A percentile compares a stretch with the other conserved stretches of the same genome.
These are phyloP conservation scores for Pogonomyrmex californicus DNA, from an alignment of 1,140 invertebrate species.

Conservation along the genomic window DNA sequence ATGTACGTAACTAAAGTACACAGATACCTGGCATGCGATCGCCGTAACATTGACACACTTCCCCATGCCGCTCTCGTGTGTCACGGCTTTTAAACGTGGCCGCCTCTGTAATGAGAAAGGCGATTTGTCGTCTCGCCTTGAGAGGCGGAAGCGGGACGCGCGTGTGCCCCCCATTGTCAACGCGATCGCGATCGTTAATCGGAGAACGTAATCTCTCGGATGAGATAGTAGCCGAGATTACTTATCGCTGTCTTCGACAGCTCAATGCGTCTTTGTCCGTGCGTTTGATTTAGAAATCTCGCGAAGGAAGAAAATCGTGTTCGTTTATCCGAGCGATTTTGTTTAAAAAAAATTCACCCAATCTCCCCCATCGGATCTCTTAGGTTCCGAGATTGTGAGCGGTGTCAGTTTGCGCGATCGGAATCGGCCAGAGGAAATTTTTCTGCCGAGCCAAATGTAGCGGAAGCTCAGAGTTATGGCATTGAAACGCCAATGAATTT, in stretches of 20 bases:
- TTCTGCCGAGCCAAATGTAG: background rate
- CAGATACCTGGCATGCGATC: constrained; percentile 37
- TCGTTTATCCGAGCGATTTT: background rate
- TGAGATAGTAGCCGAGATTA: background rate
- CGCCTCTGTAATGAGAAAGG: constrained; percentile 48
- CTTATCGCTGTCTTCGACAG: constrained; percentile 9
- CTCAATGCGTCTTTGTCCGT: no score
- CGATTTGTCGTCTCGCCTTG: constrained; percentile 66
- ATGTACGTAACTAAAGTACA: background rate
- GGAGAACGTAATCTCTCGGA: background rate
- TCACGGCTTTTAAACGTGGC: constrained; percentile 28
- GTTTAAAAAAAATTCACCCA: background rate
- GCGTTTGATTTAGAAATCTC: background rate
- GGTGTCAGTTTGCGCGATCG: no score
- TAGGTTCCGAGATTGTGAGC: background rate
- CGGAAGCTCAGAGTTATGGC: no score
- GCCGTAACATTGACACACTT: constrained; percentile 73
- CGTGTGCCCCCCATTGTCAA: background rate
- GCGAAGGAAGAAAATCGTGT: background rate
- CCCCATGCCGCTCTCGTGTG: constrained; percentile 26
- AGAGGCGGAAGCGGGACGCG: constrained; percentile 16
- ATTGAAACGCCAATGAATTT: background rate
- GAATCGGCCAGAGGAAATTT: background rate
- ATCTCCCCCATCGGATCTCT: background rate
- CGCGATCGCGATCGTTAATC: constrained; percentile 23